phyloP scores from a whole-genome alignment of 2,113 vertebrate species.

The Recurvirostra avosetta region DNA sequence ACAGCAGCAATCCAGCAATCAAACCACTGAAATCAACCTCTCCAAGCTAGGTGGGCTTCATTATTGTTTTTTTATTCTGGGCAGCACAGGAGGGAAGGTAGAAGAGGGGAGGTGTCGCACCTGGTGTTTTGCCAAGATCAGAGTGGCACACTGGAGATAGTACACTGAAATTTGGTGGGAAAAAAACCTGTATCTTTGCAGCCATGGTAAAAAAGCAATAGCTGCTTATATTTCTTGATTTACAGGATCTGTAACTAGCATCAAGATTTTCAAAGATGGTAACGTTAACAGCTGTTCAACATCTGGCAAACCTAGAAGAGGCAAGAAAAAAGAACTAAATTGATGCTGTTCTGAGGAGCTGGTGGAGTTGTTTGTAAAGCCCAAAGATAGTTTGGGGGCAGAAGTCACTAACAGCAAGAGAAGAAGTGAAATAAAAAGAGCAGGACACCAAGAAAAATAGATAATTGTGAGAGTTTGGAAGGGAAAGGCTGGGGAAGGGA shows the following conservation, averaged over 20 bases:
- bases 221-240: neutral
- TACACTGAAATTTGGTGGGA: neutral
- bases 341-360: neutral
- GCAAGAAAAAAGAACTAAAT: neutral
- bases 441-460: neutral
- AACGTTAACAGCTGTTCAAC: neutral
- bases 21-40: slow-evolving; percentile 1
- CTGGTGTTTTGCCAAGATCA: neutral
- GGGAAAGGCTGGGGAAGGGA: neutral
- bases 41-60: neutral
- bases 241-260: neutral
- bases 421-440: neutral
- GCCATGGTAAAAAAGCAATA: neutral
- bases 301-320: neutral
- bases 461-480: neutral
- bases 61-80: neutral
- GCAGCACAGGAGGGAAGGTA: neutral
- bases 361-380: neutral
- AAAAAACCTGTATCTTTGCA: neutral
- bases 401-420: neutral
- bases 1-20: slow-evolving; percentile 5
- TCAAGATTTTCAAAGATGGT: neutral
- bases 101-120: neutral
- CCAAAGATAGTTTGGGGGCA: neutral
- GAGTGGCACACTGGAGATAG: neutral